These are phyloP conservation scores for Opisthograptis luteolata DNA, from an alignment of 2,888 invertebrate species.

Conservation along the genomic window DNA sequence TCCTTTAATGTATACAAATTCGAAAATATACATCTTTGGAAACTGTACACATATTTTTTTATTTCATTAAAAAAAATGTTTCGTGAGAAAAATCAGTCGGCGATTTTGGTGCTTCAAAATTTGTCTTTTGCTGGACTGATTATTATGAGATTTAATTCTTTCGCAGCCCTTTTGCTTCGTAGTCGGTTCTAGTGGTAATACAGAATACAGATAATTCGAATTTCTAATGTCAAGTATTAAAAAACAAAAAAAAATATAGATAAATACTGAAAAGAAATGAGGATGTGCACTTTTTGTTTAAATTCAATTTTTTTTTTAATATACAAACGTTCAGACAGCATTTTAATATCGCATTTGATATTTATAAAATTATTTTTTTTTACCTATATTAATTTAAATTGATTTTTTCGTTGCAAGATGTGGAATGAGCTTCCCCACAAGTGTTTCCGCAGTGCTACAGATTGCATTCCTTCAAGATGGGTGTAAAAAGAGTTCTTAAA, in stretches of 20 bases:
- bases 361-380: too few relatives aligned
- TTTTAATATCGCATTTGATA: neutral
- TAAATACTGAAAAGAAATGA: constrained; percentile 5
- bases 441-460: too few relatives aligned
- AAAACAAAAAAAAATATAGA: neutral
- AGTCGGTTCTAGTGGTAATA: constrained; percentile 38
- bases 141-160: neutral
- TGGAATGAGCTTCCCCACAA: too few relatives aligned
- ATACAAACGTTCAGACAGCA: neutral
- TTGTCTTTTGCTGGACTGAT: constrained; percentile 25
- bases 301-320: neutral
- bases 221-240: constrained; percentile 10
- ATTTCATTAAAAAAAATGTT: constrained; percentile 18
- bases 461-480: too few relatives aligned
- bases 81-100: constrained; percentile 26
- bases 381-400: too few relatives aligned
- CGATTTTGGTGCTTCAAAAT: constrained; percentile 37
- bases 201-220: constrained; percentile 14
- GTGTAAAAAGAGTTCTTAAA: too few relatives aligned
- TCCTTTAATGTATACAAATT: constrained; percentile 26
- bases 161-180: constrained; percentile 25
- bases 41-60: constrained; percentile 20
- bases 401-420: too few relatives aligned
- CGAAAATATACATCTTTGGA: constrained; percentile 37
- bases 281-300: constrained; percentile 24